Evolutionary conservation across 2,113 vertebrate genomes (phyloP), one percentile per base, ranked within the genome.

Genomic region (Malurus melanocephalus): DNA sequence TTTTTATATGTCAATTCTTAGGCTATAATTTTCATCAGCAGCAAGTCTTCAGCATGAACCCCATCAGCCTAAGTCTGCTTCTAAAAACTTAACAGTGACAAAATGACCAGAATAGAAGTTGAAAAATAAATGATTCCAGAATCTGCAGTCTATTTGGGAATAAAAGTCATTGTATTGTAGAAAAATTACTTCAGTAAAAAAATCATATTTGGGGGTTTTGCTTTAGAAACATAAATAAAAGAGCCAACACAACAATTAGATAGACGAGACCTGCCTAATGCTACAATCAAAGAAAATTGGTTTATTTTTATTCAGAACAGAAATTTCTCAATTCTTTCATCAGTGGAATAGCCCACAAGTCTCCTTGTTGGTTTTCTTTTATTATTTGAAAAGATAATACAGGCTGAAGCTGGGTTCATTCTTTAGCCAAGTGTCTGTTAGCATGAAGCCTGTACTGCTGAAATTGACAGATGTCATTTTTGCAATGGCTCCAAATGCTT

Each of bases 301-400:
- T 75, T 91, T 77, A 40, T 82, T 93, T 88, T 92, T 77, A 91
- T 93, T 86, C 86, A 72, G 69, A 86, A 75, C 21, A 94, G 33
- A 90, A 91, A 76, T 86, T 60, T 55, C 62, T 80, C 61, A 20
- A 49, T 86, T 86, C n/a, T 80, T 88, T 86, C 28, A 81, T 93
- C 62, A 59, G 66, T 61, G 46, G 62, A 83, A 65, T 64, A 22
- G 33, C 40, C 60, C 33, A n/a, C 43, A 68, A 76, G 27, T 72
- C 20, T 88, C 33, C 1, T 2, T 33, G 8, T 61, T 52, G 3
- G 22, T 0, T 7, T 38, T 13, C 67, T 72, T 76, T 46, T 60
- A 45, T 60, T 35, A 40, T 89, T 85, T 85, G 45, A 72, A 72
- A 85, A 78, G 69, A 42, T 71, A 80, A 65, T 65, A 43, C 38